Conservation (phyloP, 2,113 vertebrate genomes). For the Phocoena sinus region DNA sequence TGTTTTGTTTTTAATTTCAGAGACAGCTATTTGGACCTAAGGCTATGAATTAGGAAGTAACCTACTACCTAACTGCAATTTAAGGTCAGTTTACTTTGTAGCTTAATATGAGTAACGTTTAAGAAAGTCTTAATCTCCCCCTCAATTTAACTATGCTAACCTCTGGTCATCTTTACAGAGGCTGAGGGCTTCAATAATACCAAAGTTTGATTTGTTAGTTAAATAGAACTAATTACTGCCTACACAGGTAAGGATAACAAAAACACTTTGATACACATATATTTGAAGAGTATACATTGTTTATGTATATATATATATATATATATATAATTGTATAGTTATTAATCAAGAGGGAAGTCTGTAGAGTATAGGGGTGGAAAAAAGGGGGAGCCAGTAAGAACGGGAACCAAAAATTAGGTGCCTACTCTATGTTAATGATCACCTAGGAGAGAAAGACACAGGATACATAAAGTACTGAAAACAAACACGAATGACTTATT, state of each 20-base stretch:
- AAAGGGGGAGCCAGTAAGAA: neutral
- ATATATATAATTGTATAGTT: neutral
- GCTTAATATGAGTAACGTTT: neutral
- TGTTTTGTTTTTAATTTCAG: slow-evolving; percentile 1
- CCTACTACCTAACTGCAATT: neutral
- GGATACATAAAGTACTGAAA: neutral
- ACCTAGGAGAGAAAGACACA: neutral
- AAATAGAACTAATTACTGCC: neutral
- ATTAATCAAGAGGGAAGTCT: neutral
- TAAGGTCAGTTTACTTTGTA: neutral
- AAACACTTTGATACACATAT: neutral
- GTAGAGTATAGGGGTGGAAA: neutral
- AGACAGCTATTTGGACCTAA: neutral
- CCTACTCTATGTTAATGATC: neutral
- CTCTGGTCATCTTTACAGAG: neutral
- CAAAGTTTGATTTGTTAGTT: neutral
- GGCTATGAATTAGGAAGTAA: neutral
- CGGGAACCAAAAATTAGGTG: neutral
- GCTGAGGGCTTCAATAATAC: neutral
- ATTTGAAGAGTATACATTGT: neutral
- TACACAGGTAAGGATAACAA: neutral
- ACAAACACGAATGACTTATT: neutral
- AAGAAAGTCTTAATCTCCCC: neutral
- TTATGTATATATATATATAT: neutral
- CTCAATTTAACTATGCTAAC: neutral